Evolutionary conservation across 2,113 vertebrate genomes (phyloP).

Genomic region (Oryctolagus cuniculus): mOryCun1.1 NC_091440.1:42079501-42080000

Average conservation of each 20-base stretch:
- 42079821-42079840: not conserved
- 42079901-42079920: not conserved
- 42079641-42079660: slow-evolving; percentile 22
- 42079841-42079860: not conserved
- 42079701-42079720: not conserved
- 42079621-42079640: not conserved
- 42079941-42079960: not conserved
- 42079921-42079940: not conserved
- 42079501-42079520: not conserved
- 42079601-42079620: not conserved
- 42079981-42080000: not conserved
- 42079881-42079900: not conserved
- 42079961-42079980: not conserved
- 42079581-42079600: not conserved
- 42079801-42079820: not conserved
- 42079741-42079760: not conserved
- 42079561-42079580: not conserved
- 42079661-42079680: not conserved
- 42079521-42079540: not conserved
- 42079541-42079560: not conserved
- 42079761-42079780: not conserved
- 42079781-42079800: not conserved
- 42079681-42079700: not conserved
- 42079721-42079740: not conserved
- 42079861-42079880: not conserved